phyloP scores from a whole-genome alignment of 2,113 vertebrate species.

The Gopherus flavomarginatus region DNA sequence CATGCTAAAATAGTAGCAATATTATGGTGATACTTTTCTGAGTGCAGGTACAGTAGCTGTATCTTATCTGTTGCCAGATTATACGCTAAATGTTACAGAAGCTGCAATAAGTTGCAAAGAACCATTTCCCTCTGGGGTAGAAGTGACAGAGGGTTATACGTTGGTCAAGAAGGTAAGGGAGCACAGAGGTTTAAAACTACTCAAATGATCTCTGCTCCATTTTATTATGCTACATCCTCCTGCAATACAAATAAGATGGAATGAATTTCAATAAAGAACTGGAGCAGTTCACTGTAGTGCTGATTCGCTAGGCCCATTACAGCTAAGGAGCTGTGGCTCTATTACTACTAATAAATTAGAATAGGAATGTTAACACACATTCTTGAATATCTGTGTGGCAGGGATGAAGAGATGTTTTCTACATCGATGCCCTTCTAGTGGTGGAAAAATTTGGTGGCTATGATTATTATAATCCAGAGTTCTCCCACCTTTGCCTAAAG shows the following conservation, averaged over 20 bases:
- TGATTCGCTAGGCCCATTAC: not conserved
- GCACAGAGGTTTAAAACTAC: not conserved
- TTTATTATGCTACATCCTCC: not conserved
- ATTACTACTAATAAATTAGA: not conserved
- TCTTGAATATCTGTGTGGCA: rapidly evolving
- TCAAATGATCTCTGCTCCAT: conserved; percentile 26
- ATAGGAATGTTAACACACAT: not conserved
- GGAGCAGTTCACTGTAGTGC: conserved; percentile 15
- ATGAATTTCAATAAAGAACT: conserved; percentile 40
- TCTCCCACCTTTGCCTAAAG: not conserved
- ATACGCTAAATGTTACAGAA: not conserved
- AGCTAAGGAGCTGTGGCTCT: not conserved
- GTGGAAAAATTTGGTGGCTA: not conserved
- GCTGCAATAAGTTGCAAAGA: not conserved
- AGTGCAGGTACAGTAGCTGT: conserved; percentile 18
- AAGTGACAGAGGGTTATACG: not conserved
- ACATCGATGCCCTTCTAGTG: not conserved
- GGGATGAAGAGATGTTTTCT: not conserved
- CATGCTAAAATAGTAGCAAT: not conserved
- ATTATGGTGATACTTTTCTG: conserved; percentile 23
- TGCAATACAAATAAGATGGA: conserved; percentile 20
- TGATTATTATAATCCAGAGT: not conserved
- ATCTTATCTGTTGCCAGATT: conserved; percentile 16
- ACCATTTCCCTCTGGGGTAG: not conserved
- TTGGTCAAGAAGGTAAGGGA: conserved; percentile 11